Base-by-base conservation (phyloP, 2,113 vertebrate genomes). In the Caracal caracal region DNA sequence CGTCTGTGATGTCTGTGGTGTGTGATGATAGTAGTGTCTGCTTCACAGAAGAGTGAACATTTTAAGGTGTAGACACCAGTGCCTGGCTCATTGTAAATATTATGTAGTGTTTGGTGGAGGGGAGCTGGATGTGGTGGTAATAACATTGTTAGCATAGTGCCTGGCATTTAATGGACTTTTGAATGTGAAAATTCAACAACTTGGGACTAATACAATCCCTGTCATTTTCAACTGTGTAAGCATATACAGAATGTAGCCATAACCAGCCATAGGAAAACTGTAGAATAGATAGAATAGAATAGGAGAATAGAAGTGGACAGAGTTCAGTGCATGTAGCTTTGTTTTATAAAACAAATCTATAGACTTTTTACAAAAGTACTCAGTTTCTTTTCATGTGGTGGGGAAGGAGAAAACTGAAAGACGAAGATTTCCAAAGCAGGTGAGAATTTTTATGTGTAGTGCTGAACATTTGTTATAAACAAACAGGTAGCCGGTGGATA, bases 161-260 rank as follows among this genome's bases (percentile, higher is more conserved):
- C 51, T 93, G 56, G 56, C 56, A 22, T 40, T 83, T 63, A 83
- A 22, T 28, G 63, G 28, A 51, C 82, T 61, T 20, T 73, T 81
- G 49, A 93, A 92, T 11, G 8, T 87, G 88, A 95, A 95, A 88
- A 68, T 61, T 87, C 61, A 89, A 26, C 51, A 92, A 26, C 51
- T 86, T 92, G 73, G 81, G 35, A 71, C 61, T 61, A 95, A 82
- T 61, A 24, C 6, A n/a, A 0, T 81, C 66, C 35, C 59, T 78
- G 0, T 59, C 30, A 66, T 95, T 93, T 88, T 33, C 65, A 93
- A 89, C 37, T 51, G 56, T 59, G 0, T 40, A 61, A 61, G 71
- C 33, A 40, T 47, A 4, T 91, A 28, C 5, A 53, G 79, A 71
- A 80, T 92, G n/a, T 68, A 75, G 61, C 71, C 11, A 56, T n/a